phyloP scores from a whole-genome alignment of 2,888 invertebrate species.

The Hydroisotoma schaefferi region DNA sequence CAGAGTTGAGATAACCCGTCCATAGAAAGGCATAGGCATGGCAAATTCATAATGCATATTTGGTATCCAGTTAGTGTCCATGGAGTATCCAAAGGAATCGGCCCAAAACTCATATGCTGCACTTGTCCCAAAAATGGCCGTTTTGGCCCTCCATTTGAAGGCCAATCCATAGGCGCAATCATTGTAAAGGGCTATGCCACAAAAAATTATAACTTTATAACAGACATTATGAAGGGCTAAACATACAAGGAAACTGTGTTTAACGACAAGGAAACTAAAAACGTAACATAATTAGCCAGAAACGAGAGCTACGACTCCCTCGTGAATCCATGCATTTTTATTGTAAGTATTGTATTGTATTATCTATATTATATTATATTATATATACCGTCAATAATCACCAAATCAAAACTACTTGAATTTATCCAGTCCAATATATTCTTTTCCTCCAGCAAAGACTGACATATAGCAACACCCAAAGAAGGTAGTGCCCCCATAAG shows the following conservation, averaged over 20 bases:
- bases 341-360: too few relatives aligned
- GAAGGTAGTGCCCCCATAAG: slow-evolving; percentile 19
- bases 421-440: slow-evolving; percentile 27
- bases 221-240: too few relatives aligned
- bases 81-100: slow-evolving; percentile 25
- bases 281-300: too few relatives aligned
- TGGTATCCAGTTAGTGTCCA: slow-evolving; percentile 17
- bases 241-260: too few relatives aligned
- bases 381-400: slow-evolving; percentile 30
- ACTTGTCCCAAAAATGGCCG: slow-evolving; percentile 30
- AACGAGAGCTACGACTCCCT: too few relatives aligned
- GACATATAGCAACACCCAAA: slow-evolving; percentile 18
- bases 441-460: slow-evolving; percentile 15
- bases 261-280: too few relatives aligned
- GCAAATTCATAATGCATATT: slow-evolving; percentile 26
- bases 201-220: too few relatives aligned
- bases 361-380: too few relatives aligned
- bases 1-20: slow-evolving; percentile 20
- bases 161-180: slow-evolving; percentile 40
- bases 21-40: slow-evolving; percentile 18
- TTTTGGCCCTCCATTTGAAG: slow-evolving; percentile 24
- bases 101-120: slow-evolving; percentile 26
- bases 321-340: too few relatives aligned
- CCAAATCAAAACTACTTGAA: slow-evolving; percentile 27
- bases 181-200: too few relatives aligned